Percentiles rank a stretch among this genome's conserved stretches.
Conservation (phyloP, 2,797 vertebrate genomes). For the Benthosema pterotum region DNA sequence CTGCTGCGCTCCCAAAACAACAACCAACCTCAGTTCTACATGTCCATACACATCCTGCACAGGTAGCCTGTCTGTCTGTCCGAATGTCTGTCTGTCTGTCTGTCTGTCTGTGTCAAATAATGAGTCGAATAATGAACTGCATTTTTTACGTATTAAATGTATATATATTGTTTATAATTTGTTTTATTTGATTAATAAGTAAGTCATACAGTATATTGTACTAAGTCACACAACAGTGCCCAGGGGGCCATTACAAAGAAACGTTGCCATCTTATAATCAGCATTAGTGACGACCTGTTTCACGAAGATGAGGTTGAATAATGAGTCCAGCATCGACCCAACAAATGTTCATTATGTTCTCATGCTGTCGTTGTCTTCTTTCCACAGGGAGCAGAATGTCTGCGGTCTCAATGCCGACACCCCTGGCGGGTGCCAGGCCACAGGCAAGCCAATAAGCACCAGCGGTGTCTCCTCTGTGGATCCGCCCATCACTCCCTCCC, state of each 20-base stretch:
- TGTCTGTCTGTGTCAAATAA: too few relatives aligned
- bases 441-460: constrained; percentile 82
- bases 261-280: too few relatives aligned
- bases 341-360: not conserved
- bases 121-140: too few relatives aligned
- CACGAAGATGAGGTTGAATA: too few relatives aligned
- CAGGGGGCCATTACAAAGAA: too few relatives aligned
- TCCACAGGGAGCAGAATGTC: constrained; percentile 86
- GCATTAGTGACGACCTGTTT: too few relatives aligned
- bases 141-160: too few relatives aligned
- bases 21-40: constrained; percentile 94
- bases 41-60: constrained; percentile 96
- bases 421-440: constrained; percentile 75
- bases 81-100: not conserved
- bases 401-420: constrained; percentile 85
- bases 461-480: constrained; percentile 83
- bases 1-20: constrained; percentile 89
- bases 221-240: too few relatives aligned
- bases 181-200: too few relatives aligned
- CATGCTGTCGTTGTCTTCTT: not conserved
- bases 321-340: too few relatives aligned
- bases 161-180: too few relatives aligned
- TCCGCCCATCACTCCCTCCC: constrained; percentile 81
- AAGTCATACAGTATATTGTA: too few relatives aligned
- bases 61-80: constrained; percentile 87